Percentiles rank a stretch among this genome's conserved stretches.
Conservation (phyloP, 2,888 invertebrate species). For the Bugulina stolonifera region DNA sequence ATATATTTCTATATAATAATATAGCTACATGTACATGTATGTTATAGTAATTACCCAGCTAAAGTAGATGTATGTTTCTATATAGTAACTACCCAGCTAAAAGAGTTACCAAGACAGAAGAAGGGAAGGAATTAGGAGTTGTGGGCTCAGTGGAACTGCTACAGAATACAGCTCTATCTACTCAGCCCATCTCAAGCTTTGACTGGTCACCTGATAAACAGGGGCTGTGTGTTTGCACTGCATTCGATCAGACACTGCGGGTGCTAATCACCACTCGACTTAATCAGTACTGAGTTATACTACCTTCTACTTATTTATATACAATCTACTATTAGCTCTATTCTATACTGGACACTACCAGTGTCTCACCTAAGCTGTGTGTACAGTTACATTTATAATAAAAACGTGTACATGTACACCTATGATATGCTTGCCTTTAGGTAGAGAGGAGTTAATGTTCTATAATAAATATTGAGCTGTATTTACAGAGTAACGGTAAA, state of each 20-base stretch:
- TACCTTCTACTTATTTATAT: too few species aligned
- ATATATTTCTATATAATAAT: too few species aligned
- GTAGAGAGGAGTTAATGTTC: too few species aligned
- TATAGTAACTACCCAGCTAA: constrained; percentile 72
- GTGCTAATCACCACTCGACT: constrained; percentile 82
- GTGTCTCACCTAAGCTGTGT: not conserved
- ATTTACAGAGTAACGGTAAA: too few species aligned
- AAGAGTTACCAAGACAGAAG: constrained; percentile 64
- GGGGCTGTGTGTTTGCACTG: constrained; percentile 78
- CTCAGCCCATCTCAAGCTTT: constrained; percentile 80
- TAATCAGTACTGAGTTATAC: constrained; percentile 19
- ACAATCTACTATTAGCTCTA: not conserved
- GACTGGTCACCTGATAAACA: constrained; percentile 88
- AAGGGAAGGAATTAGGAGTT: constrained; percentile 70
- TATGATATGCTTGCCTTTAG: too few species aligned
- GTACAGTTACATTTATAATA: too few species aligned
- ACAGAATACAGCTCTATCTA: constrained; percentile 73
- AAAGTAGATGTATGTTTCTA: too few species aligned
- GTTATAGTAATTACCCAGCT: too few species aligned
- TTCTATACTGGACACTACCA: too few species aligned
- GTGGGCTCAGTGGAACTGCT: constrained; percentile 69
- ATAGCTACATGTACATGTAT: too few species aligned
- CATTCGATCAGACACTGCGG: constrained; percentile 84
- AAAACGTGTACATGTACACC: too few species aligned
- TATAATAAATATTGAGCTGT: too few species aligned